Base-by-base conservation (phyloP, 2,113 vertebrate species). In the Emydocephalus ijimae region DNA sequence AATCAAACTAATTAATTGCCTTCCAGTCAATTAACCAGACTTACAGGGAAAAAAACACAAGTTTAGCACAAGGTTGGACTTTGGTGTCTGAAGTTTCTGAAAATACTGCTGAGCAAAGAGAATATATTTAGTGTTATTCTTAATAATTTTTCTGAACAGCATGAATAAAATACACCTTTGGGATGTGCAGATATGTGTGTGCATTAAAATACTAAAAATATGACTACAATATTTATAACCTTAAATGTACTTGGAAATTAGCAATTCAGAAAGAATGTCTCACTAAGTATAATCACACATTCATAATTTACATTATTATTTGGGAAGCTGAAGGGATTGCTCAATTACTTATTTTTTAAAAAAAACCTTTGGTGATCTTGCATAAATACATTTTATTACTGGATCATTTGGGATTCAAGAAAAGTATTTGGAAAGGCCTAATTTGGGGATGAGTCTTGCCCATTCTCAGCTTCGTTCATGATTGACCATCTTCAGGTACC, bases 381-480 rank as follows among this genome's bases (percentile, higher is more conserved):
- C 59, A 4, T 59, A 89, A 89, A 90, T 86, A 48, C 29, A 48
- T 52, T 29, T 87, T 87, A n/a, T n/a, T 34, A 45, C 45, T 52
- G 54, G 48, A 90, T 57, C 81, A 87, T 87, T 90, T 90, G 89
- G 9, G 48, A 43, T 87, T 90, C 45, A 54, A 87, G 61, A 4
- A 90, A 57, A 52, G 15, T 89, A 90, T 55, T 93, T 45, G 54
- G 29, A 43, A 90, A 87, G 23, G 5, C 24, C 24, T 90, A 90
- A 52, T 52, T 5, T 20, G 9, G 45, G 56, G 61, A 54, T 61
- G 55, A 90, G n/a, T 64, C 45, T 54, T 29, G n/a, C 61, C 86
- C 89, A 87, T 93, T 90, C 52, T 54, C 89, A 90, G n/a, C 43
- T 48, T 52, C 56, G 45, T 74, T 90, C 29, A 43, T 87, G 86